phyloP scores from a whole-genome alignment of 2,797 vertebrate genomes.

The Heterohyrax brucei region DNA sequence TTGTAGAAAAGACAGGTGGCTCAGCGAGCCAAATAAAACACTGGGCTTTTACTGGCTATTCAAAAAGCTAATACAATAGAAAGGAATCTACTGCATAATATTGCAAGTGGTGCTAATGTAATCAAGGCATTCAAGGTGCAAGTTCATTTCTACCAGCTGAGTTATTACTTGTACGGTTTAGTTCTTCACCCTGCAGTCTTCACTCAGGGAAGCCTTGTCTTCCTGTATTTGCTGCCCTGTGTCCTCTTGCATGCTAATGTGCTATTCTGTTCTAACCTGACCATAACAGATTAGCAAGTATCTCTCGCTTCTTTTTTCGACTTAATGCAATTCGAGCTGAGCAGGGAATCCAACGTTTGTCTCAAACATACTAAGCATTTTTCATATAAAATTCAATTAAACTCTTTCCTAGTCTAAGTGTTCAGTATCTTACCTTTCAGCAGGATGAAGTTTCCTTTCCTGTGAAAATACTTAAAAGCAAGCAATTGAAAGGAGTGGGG shows the following conservation, averaged over 20 bases:
- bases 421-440: conserved; percentile 85
- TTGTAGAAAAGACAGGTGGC: conserved; percentile 66
- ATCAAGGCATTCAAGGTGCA: conserved; percentile 80
- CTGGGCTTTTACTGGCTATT: conserved; percentile 76
- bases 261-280: conserved; percentile 86
- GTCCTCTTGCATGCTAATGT: conserved; percentile 88
- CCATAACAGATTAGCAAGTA: conserved; percentile 83
- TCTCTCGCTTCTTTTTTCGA: conserved; percentile 74
- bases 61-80: conserved; percentile 70
- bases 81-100: conserved; percentile 78
- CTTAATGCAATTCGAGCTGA: conserved; percentile 85
- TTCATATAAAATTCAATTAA: conserved; percentile 88
- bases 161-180: conserved; percentile 77
- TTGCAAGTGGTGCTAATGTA: conserved; percentile 66
- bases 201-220: conserved; percentile 65
- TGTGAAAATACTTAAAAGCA: conserved; percentile 77
- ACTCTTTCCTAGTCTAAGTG: conserved; percentile 85
- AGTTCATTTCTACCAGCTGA: conserved; percentile 76
- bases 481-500: conserved; percentile 54
- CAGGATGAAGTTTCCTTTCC: conserved; percentile 78
- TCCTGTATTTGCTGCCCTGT: conserved; percentile 52
- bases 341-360: conserved; percentile 82
- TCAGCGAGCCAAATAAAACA: conserved; percentile 64
- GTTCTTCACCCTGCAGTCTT: conserved; percentile 70
- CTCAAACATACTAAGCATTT: conserved; percentile 87